Evolutionary conservation across 1,140 invertebrate genomes (phyloP).

Genomic region (Diorhabda carinulata): DNA sequence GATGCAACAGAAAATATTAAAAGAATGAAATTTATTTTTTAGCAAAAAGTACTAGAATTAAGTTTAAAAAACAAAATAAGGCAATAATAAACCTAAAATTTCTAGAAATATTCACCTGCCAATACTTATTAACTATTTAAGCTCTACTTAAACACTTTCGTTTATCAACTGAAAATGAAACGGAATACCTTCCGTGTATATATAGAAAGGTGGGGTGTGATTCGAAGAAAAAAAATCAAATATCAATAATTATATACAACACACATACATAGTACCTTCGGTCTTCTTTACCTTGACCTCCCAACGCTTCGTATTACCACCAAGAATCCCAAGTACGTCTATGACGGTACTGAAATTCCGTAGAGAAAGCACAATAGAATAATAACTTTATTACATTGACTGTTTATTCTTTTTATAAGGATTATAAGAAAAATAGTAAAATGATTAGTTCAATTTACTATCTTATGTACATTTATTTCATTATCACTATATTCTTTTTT

Average conservation of each 20-base stretch:
- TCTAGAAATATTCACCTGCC: no score
- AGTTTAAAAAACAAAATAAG: no score
- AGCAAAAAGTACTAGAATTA: no score
- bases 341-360: neutral
- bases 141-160: neutral
- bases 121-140: neutral
- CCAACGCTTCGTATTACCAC: slow-evolving; percentile 1
- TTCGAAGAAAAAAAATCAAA: neutral
- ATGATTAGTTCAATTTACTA: no score
- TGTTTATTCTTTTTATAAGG: no score
- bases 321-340: slow-evolving; percentile 16
- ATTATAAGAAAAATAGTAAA: no score
- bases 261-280: slow-evolving; percentile 19
- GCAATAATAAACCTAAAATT: no score
- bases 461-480: no score
- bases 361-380: neutral
- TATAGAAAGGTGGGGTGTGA: neutral
- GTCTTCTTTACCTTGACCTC: slow-evolving; percentile 41
- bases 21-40: no score
- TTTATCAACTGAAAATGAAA: neutral
- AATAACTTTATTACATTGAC: no score
- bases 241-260: neutral
- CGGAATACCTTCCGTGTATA: neutral
- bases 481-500: no score
- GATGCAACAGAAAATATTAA: no score